These are phyloP conservation scores for Zoanthus gigantus DNA, from an alignment of 92 coral and sea anemone species.

Conservation along the genomic window DNA sequence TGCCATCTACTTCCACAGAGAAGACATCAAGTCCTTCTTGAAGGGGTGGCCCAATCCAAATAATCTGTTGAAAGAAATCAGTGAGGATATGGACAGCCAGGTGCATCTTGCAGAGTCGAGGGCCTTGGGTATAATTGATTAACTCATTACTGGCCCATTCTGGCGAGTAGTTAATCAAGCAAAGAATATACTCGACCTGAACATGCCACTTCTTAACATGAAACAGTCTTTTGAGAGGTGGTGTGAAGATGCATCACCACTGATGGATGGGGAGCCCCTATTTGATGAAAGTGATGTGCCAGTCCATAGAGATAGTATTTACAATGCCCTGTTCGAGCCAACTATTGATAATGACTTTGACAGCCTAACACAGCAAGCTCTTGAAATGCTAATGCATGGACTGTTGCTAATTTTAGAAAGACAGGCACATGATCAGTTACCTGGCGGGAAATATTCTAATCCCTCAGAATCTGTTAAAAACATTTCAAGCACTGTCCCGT, in stretches of 20 bases:
- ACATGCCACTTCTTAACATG: background rate
- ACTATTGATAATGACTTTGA: background rate
- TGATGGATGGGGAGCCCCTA: background rate
- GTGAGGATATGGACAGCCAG: no score
- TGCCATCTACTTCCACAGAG: background rate
- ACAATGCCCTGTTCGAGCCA: background rate
- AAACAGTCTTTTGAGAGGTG: background rate
- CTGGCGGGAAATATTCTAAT: background rate
- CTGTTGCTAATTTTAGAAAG: background rate
- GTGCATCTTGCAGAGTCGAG: background rate
- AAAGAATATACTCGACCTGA: background rate
- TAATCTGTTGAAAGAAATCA: background rate
- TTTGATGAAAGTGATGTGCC: background rate
- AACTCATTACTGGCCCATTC: background rate
- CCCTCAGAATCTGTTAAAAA: background rate
- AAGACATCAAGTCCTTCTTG: background rate
- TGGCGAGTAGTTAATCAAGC: background rate
- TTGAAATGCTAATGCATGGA: conserved; percentile 23
- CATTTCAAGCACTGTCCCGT: background rate
- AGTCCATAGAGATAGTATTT: background rate
- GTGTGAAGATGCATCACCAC: background rate
- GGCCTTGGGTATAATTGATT: background rate
- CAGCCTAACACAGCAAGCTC: background rate
- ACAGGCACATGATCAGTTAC: conserved; percentile 6
- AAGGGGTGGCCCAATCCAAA: conserved; percentile 1